Base-by-base conservation (phyloP, 2,888 invertebrate genomes). In the Cerceris ruficornis region DNA sequence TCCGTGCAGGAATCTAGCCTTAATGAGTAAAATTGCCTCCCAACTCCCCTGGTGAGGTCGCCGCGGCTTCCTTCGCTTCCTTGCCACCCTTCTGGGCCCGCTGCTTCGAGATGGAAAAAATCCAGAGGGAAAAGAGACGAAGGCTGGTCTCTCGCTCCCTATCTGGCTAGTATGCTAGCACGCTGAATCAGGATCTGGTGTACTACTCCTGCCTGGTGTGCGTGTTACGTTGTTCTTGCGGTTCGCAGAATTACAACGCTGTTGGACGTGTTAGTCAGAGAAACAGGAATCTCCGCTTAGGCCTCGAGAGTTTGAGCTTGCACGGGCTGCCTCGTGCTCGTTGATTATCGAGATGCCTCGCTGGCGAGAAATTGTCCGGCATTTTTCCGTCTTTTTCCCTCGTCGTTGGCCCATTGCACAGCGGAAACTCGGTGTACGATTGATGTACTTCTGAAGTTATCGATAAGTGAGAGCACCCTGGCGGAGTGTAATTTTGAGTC, bases 1-100 rank as follows among this genome's bases (percentile, higher is more conserved):
- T 89, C 86, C 91, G 90, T 90, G 90, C 90, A 90, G 89, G 90
- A 90, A 90, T 91, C 91, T 91, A 90, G 88, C 82, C 89, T 90
- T 91, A 91, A 91, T 91, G 91, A 91, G 89, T 90, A 91, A 91
- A 91, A 90, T 88, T 89, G 87, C 86, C 87, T 88, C 83, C 71
- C 52, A 52, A 54, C 60, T 50, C 11, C 41, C 58, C 50, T 52
- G 59, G 62, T 39, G 66, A 66, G 67, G 57, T 43, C 65, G 50
- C 60, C 75, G 67, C 60, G 49, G 66, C 66, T 39, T 67, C 60
- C 68, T 59, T 74, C 77, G 65, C 68, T 71, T 77, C 69, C 43
- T 64, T 59, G 54, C 68, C 73, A 75, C 72, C 69, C 75, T 75
- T 49, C 60, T 43, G 62, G 67, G 67, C 65, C 46, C 50, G 54